Conservation (phyloP, 2,113 vertebrate genomes). For the Jaculus jaculus region DNA sequence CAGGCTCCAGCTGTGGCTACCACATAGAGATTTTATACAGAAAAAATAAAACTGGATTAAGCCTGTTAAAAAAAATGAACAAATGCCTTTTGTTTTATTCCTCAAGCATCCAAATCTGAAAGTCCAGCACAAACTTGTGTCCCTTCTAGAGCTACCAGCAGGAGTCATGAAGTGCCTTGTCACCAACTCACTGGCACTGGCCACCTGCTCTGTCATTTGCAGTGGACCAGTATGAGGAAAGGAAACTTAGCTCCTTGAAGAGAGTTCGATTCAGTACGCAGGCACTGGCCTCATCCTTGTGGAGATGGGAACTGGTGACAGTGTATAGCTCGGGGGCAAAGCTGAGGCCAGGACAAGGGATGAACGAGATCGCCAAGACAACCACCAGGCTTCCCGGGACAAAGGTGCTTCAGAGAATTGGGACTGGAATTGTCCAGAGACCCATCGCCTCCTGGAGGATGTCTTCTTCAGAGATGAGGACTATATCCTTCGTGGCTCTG, state of each 20-base stretch:
- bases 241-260: neutral
- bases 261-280: neutral
- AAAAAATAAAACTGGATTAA: too few relatives aligned
- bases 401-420: slow-evolving; percentile 68
- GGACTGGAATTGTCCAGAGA: slow-evolving; percentile 87
- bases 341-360: slow-evolving; percentile 44
- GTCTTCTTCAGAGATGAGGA: slow-evolving; percentile 86
- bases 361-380: slow-evolving; percentile 19
- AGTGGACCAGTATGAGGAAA: fast-evolving
- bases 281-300: neutral
- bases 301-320: neutral
- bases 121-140: neutral
- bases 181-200: neutral
- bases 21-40: too few relatives aligned
- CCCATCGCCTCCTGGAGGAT: slow-evolving; percentile 86
- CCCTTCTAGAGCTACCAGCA: neutral
- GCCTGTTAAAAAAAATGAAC: too few relatives aligned
- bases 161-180: neutral
- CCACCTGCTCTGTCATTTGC: neutral
- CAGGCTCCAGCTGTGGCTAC: too few relatives aligned
- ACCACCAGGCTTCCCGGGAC: neutral
- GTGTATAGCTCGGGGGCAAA: neutral
- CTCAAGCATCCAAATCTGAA: neutral
- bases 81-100: neutral
- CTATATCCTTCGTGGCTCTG: slow-evolving; percentile 81